Base-by-base conservation (phyloP, 2,113 vertebrate species). In the Shinisaurus crocodilurus region DNA sequence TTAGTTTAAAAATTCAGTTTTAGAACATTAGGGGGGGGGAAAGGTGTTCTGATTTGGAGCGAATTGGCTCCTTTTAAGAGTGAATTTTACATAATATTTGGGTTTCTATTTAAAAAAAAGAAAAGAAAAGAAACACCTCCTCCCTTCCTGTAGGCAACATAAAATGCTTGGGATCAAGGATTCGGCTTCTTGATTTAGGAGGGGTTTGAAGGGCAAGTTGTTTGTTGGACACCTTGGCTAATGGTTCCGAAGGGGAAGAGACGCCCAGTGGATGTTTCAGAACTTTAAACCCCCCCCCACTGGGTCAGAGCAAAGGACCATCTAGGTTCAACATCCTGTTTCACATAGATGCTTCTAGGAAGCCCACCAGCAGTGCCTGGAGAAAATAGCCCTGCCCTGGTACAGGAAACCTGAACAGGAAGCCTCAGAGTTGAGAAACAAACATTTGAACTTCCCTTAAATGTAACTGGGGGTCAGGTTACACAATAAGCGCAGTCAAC, bases 371-470 rank as follows among this genome's bases (percentile, higher is more conserved):
- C 87, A 50, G 25, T 20, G n/a, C 43, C 27, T 37, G 40, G 67
- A 23, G 5, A 8, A 20, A 48, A 40, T 18, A 63, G 40, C 8
- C 18, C 23, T 0, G 23, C 34, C 57, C 1, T 23, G 25, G 8
- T 45, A 67, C 82, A 90, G 88, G 89, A 90, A 90, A 69, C 27
- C 57, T 85, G 74, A 15, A n/a, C 69, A 75, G 81, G 81, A 89
- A 75, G 43, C 70, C 48, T 82, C 48, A 20, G 54, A 10, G 34
- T 18, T 43, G 88, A 83, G 69, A 82, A 72, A 60, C 18, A 89
- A 89, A 74, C 69, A 79, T 74, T n/a, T 63, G 40, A 83, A 75
- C 10, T 70, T 89, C 48, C 27, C 43, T 23, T 40, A 57, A 63
- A 37, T 45, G 27, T 69, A 69, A 70, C 67, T 6, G 7, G 25